Evolutionary conservation across 2,888 invertebrate species (phyloP).

Genomic region (Tetragonisca angustula): DNA sequence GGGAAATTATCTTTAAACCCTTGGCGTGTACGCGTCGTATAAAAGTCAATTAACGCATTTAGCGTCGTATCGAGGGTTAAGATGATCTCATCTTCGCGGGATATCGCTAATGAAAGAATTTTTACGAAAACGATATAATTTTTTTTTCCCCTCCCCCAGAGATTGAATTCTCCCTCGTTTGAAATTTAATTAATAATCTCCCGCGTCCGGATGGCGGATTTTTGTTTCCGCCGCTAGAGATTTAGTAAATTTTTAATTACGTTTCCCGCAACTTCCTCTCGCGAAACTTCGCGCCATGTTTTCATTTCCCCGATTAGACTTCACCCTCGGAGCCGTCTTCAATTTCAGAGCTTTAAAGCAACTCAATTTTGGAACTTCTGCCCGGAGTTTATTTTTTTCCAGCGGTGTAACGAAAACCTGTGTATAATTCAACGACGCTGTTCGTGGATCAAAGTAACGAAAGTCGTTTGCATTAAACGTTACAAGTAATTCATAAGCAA

Average conservation of each 20-base stretch:
- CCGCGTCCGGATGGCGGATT: not conserved
- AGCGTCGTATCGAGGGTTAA: slow-evolving; percentile 18
- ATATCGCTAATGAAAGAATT: not conserved
- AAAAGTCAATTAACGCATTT: slow-evolving; percentile 40
- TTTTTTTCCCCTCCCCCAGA: not conserved
- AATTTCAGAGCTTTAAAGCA: no score
- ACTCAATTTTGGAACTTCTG: no score
- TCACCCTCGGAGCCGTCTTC: no score
- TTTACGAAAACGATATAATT: not conserved
- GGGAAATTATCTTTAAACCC: slow-evolving; percentile 37
- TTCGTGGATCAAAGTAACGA: no score
- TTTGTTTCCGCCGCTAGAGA: not conserved
- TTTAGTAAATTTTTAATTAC: not conserved
- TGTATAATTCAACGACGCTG: no score
- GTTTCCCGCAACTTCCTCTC: not conserved
- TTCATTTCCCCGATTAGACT: no score
- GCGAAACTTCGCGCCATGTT: no score
- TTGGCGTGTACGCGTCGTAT: slow-evolving; percentile 8
- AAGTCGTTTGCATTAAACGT: no score
- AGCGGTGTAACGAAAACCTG: no score
- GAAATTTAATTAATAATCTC: not conserved
- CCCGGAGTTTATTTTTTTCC: no score
- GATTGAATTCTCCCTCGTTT: not conserved
- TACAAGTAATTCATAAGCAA: no score
- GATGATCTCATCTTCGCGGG: not conserved